Evolutionary conservation across 2,888 invertebrate species (phyloP).

Genomic region (Beris morrisii): DNA sequence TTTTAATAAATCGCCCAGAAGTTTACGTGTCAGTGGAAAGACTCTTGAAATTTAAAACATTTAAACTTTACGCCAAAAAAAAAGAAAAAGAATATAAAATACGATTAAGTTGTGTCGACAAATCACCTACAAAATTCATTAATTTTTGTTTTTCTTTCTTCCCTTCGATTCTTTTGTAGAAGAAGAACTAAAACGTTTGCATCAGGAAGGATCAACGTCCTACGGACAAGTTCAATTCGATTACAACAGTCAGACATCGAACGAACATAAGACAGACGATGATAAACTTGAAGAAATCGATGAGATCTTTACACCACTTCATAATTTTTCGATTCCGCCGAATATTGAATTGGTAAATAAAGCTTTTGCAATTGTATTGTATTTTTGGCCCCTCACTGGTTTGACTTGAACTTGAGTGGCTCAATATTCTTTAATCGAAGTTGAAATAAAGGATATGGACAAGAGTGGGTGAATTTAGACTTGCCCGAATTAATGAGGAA

Average conservation of each 20-base stretch:
- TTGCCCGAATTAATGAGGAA: too few relatives aligned
- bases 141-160: slow-evolving; percentile 1
- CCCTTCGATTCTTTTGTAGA: slow-evolving; percentile 61
- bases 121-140: background rate
- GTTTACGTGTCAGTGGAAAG: slow-evolving; percentile 13
- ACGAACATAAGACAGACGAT: slow-evolving; percentile 55
- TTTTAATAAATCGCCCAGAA: slow-evolving; percentile 11
- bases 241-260: slow-evolving; percentile 62
- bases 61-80: background rate
- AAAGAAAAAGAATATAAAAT: background rate
- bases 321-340: slow-evolving; percentile 73
- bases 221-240: slow-evolving; percentile 78
- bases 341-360: slow-evolving; percentile 70
- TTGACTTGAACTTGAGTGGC: background rate
- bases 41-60: slow-evolving; percentile 7
- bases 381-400: background rate
- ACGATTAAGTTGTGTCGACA: background rate
- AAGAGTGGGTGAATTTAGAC: too few relatives aligned
- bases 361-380: background rate
- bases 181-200: slow-evolving; percentile 87
- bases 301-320: slow-evolving; percentile 73
- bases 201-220: slow-evolving; percentile 63
- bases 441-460: too few relatives aligned
- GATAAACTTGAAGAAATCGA: slow-evolving; percentile 70
- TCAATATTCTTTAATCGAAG: background rate